Evolutionary conservation across 2,113 vertebrate species (phyloP), one percentile per base, ranked within the genome.

Genomic region (Ariopsis seemanni): DNA sequence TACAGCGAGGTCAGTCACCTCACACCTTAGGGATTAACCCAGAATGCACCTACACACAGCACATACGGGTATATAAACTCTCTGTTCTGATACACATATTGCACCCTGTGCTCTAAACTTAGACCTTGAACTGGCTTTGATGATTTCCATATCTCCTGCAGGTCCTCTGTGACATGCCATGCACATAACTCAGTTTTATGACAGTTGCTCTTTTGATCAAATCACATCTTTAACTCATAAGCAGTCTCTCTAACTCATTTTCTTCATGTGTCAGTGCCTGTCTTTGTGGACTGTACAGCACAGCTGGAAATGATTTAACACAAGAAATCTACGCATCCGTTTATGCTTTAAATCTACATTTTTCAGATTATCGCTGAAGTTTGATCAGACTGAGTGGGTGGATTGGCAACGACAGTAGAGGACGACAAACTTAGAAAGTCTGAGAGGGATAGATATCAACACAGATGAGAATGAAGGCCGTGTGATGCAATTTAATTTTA

Each of bases 201-300:
- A 86, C 81, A 50, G 80, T 58, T 81, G 53, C 53, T 20, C 55
- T 58, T 58, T 87, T 85, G 34, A 82, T 74, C 83, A 85, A 89
- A 90, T 92, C 91, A 92, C 91, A 91, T 91, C 86, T 91, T 90
- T 91, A 86, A 89, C 84, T 83, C 88, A 91, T 91, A 88, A 91
- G 89, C 81, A 90, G 85, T 48, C 78, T 71, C 80, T 60, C 85
- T 77, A 82, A 88, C 74, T 89, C 83, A 86, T 91, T 89, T 89
- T 83, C 77, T 88, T 84, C 60, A 71, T 80, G 87, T 89, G 88
- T 87, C 89, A 90, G 77, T 85, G 48, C 82, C 30, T 79, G 75
- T 72, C 52, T 58, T 57, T 52, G 55, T 58, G n/a, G 53, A 85
- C 82, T 88, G 84, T 57, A 82, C 75, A 91, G 89, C 84, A 79